Percentiles rank a stretch among this genome's conserved stretches.
Evolutionary conservation across 2,113 vertebrate species (phyloP).

Genomic region (Phrynocephalus versicolor): DNA sequence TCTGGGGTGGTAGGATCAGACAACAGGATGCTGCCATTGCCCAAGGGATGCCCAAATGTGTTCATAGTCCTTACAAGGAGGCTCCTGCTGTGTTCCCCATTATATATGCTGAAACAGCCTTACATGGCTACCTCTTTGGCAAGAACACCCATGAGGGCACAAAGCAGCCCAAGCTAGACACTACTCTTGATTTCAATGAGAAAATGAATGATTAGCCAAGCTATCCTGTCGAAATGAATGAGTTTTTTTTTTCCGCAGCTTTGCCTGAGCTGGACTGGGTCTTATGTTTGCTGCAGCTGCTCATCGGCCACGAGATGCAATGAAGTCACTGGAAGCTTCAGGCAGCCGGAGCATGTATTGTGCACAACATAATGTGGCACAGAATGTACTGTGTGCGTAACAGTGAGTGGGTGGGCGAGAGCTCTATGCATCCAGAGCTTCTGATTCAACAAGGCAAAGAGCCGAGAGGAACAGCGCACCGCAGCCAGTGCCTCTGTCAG

Average conservation of each 20-base stretch:
- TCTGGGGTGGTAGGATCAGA: no score
- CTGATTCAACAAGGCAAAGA: constrained; percentile 53
- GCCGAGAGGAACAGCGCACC: constrained; percentile 45
- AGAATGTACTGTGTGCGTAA: not conserved
- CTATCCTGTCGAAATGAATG: not conserved
- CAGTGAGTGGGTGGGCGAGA: not conserved
- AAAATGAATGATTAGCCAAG: not conserved
- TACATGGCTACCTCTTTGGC: no score
- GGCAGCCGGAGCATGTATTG: not conserved
- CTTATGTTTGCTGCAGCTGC: not conserved
- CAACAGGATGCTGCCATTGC: no score
- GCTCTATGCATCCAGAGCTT: constrained; percentile 28
- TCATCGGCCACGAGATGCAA: not conserved
- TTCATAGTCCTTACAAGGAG: no score
- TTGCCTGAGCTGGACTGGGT: not conserved
- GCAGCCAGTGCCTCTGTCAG: constrained; percentile 52
- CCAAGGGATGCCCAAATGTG: no score
- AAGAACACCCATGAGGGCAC: no score
- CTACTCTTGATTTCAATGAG: not conserved
- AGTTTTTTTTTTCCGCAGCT: not conserved
- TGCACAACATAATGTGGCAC: not conserved
- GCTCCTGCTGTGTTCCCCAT: not conserved
- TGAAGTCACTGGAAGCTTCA: not conserved
- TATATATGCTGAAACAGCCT: not conserved
- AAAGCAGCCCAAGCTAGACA: not conserved